These are phyloP conservation scores for Lerema accius DNA, from an alignment of 1,140 invertebrate genomes.

Conservation along the genomic window DNA sequence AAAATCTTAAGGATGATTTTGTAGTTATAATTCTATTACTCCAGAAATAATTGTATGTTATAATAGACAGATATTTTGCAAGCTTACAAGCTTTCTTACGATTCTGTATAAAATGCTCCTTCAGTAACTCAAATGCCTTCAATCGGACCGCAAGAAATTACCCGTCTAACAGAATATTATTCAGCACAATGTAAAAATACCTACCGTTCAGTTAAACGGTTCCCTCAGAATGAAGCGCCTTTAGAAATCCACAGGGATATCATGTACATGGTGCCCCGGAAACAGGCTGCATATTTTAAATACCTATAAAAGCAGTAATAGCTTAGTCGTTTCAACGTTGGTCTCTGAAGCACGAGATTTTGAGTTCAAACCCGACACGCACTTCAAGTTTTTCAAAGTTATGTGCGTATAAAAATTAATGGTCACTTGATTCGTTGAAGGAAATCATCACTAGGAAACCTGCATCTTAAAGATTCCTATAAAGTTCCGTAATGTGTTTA, in stretches of 20 bases:
- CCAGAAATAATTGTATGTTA: background rate
- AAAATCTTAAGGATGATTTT: too few species aligned
- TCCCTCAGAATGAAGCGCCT: constrained; percentile 34
- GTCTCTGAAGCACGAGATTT: too few species aligned
- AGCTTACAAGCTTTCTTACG: background rate
- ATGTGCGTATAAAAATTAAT: too few species aligned
- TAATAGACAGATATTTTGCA: background rate
- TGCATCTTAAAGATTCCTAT: too few species aligned
- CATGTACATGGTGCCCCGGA: constrained; percentile 10
- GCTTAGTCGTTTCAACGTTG: too few species aligned
- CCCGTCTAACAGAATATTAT: constrained; percentile 32
- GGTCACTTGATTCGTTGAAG: too few species aligned
- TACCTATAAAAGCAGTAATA: background rate
- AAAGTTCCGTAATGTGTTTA: too few species aligned
- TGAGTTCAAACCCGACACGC: too few species aligned
- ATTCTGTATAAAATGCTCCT: background rate
- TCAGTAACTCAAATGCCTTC: background rate
- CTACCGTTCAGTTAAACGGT: constrained; percentile 30
- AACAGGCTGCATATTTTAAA: background rate
- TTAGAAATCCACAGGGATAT: constrained; percentile 39
- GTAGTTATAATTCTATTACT: too few species aligned
- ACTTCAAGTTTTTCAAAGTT: too few species aligned
- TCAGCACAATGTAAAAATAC: constrained; percentile 31
- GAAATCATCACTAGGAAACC: too few species aligned
- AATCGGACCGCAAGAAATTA: constrained; percentile 24